Evolutionary conservation across 2,113 vertebrate species (phyloP).

Genomic region (Ophiodon elongatus): DNA sequence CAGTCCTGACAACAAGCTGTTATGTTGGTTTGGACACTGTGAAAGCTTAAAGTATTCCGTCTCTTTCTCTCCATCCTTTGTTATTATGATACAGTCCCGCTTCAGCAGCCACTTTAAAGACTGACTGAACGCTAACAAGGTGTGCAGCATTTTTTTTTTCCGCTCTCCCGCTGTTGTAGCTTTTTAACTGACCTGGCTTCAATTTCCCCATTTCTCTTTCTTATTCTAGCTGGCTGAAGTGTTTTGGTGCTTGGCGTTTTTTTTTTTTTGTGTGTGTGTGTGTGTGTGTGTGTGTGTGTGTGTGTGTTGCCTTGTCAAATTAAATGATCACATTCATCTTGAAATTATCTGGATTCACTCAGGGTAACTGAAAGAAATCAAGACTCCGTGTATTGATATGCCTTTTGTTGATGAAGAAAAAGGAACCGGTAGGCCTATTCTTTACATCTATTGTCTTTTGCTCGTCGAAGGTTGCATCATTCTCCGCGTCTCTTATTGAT

Average conservation of each 20-base stretch:
- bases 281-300: background rate
- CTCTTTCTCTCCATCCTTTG: constrained; percentile 3
- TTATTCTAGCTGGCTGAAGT: constrained; percentile 14
- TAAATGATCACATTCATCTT: constrained; percentile 42
- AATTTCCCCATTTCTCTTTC: constrained; percentile 7
- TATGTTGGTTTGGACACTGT: constrained; percentile 5
- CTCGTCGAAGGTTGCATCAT: background rate
- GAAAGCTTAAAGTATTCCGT: constrained; percentile 4
- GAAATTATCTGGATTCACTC: constrained; percentile 22
- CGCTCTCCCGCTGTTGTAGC: constrained; percentile 53
- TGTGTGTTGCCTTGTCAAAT: constrained; percentile 25
- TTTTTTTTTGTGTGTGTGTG: background rate
- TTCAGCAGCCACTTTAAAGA: constrained; percentile 54
- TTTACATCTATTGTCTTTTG: background rate
- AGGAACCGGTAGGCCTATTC: background rate
- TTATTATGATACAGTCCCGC: constrained; percentile 24
- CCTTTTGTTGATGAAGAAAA: constrained; percentile 9
- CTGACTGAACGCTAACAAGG: constrained; percentile 62
- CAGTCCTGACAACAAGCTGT: constrained; percentile 16
- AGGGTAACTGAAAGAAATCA: constrained; percentile 10
- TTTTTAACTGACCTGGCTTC: constrained; percentile 39
- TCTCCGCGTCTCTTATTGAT: background rate
- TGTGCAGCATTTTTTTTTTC: constrained; percentile 34
- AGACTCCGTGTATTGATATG: background rate
- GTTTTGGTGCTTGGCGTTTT: constrained; percentile 6